phyloP scores from a whole-genome alignment of 2,797 vertebrate species.

The Ficedula albicollis region DNA sequence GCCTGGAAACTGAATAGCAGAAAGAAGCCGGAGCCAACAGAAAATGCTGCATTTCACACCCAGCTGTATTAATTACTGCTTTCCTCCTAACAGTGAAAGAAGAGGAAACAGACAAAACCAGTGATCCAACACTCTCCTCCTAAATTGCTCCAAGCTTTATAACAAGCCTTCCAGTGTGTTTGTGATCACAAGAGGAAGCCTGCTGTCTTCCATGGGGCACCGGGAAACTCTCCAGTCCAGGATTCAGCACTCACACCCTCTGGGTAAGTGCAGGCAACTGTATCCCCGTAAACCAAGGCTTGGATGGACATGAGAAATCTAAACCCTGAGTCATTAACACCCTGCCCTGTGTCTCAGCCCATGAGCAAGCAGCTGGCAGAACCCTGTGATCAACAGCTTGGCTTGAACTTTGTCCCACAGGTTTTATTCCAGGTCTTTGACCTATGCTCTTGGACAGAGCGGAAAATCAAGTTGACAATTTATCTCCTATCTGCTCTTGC shows the following conservation, averaged over 20 bases:
- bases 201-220: neutral
- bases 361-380: neutral
- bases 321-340: neutral
- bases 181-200: neutral
- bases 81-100: conserved; percentile 8
- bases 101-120: neutral
- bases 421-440: conserved; percentile 41
- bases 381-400: neutral
- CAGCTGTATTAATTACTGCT: conserved; percentile 54
- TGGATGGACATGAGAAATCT: neutral
- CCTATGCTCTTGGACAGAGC: neutral
- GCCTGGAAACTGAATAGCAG: neutral
- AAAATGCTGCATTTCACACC: conserved; percentile 23
- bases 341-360: neutral
- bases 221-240: neutral
- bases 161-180: neutral
- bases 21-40: neutral
- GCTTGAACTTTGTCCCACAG: conserved; percentile 42
- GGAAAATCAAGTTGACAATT: neutral
- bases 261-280: neutral
- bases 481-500: neutral
- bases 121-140: neutral
- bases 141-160: neutral
- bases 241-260: neutral
- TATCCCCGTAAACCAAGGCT: neutral